Evolutionary conservation across 2,113 vertebrate species (phyloP).

Genomic region (Pseudorectes ferrugineus): DNA sequence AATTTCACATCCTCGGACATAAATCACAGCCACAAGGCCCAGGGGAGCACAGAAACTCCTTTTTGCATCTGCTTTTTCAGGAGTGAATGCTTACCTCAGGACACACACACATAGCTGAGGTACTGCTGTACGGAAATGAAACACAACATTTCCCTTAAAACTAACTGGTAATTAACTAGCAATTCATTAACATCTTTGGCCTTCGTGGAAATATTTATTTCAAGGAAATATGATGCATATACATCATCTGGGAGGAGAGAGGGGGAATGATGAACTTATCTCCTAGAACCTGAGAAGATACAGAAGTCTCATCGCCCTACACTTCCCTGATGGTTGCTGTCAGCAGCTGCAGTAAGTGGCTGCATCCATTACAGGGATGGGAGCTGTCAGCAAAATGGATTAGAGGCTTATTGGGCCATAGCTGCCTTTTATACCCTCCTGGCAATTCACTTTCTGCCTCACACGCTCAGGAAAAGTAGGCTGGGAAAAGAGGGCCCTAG

Average conservation of each 20-base stretch:
- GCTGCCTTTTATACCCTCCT: slow-evolving; percentile 12
- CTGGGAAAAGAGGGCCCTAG: neutral
- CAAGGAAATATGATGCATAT: neutral
- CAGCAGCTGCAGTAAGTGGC: slow-evolving; percentile 66
- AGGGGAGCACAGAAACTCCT: neutral
- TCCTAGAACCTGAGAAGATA: slow-evolving; percentile 24
- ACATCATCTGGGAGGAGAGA: neutral
- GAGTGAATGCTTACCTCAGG: neutral
- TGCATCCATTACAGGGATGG: slow-evolving; percentile 66
- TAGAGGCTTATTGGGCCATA: slow-evolving; percentile 65
- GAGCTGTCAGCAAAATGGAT: slow-evolving; percentile 73
- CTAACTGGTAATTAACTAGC: neutral
- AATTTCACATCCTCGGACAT: neutral
- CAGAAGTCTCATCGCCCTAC: slow-evolving; percentile 24
- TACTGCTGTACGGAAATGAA: neutral
- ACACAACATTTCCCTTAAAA: neutral
- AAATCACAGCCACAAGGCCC: neutral
- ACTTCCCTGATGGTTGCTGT: slow-evolving; percentile 61
- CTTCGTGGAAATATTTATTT: neutral
- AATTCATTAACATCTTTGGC: neutral
- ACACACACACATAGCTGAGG: neutral
- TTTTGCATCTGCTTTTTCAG: neutral
- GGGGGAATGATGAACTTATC: neutral
- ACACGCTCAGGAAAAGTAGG: neutral
- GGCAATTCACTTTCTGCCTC: slow-evolving; percentile 48